phyloP scores from a whole-genome alignment of 2,888 invertebrate genomes.

The Xylota segnis region DNA sequence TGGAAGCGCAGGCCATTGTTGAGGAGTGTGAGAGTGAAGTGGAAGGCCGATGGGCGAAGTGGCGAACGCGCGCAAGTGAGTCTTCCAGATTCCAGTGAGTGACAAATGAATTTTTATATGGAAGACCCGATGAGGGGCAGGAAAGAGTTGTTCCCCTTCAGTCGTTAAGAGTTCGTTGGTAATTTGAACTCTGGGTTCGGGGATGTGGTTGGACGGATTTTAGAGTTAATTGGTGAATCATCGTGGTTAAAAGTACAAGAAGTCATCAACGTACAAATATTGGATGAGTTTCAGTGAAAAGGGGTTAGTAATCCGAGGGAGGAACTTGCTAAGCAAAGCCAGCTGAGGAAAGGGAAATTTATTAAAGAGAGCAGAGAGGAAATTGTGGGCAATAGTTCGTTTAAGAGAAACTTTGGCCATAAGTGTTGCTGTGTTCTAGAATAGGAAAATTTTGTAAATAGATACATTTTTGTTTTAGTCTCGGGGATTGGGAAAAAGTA shows the following conservation, averaged over 20 bases:
- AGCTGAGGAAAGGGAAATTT: background rate
- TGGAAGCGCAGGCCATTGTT: conserved; percentile 29
- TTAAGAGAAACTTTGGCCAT: background rate
- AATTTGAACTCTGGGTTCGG: conserved; percentile 25
- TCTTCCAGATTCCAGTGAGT: conserved; percentile 51
- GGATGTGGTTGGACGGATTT: conserved; percentile 5
- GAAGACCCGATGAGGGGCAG: background rate
- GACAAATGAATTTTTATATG: conserved; percentile 46
- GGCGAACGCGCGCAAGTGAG: conserved; percentile 42
- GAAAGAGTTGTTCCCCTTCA: conserved; percentile 18
- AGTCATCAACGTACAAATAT: conserved; percentile 5
- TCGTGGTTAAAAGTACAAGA: background rate
- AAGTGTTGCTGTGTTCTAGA: conserved; percentile 6
- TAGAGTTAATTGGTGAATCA: conserved; percentile 20
- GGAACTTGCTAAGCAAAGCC: background rate
- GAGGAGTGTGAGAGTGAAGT: conserved; percentile 46
- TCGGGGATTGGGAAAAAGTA: too few species aligned
- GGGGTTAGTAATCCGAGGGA: background rate
- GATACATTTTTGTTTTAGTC: too few species aligned
- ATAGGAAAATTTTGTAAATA: too few species aligned
- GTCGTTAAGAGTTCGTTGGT: conserved; percentile 18
- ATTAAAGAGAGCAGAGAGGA: conserved; percentile 4
- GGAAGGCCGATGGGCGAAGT: conserved; percentile 30
- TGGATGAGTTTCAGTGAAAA: background rate
- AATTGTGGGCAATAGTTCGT: too few species aligned